Evolutionary conservation across 2,113 vertebrate genomes (phyloP), one percentile per base, ranked within the genome.

Genomic region (Verasper variegatus): DNA sequence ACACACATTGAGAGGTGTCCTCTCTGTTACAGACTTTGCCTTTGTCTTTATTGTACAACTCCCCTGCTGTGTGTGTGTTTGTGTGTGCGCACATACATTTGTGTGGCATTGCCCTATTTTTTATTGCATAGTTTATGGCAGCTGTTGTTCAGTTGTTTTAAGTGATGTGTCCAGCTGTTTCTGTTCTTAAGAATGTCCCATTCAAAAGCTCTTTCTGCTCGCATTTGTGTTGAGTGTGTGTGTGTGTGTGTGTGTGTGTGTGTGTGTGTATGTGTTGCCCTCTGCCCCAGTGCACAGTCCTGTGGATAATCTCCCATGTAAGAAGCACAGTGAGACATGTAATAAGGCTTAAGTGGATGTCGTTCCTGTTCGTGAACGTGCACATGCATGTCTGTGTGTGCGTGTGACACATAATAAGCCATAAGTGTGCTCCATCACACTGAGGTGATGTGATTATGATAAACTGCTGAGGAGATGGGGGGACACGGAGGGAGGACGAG

Each of bases 371-470:
- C 68, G 51, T 62, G 23, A 9, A 20, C 20, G 1, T 54, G 51
- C 14, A 15, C 20, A 10, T 54, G 51, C 18, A 9, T n/a, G 51
- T 52, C 1, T 24, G 51, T 52, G 51, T 54, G 68, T 68, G 64
- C 75, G 62, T 73, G 76, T 27, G 71, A 78, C 62, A 76, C 71
- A 76, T 90, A 92, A 92, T 92, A 85, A 84, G 88, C 76, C 74
- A 65, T 85, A 86, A 92, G 89, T 91, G 90, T 92, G 85, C 82
- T 89, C 88, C 77, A 89, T 92, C 87, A 92, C 85, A 77, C 63
- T 61, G 42, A 78, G 81, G 76, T 86, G 90, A 92, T 89, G 83
- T 87, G 90, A 92, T 93, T 93, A 93, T 87, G 89, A 90, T 92
- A 90, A 91, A 91, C 85, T 90, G 83, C 82, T 81, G 73, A 80